Conservation (phyloP, 2,113 vertebrate species). For the Parotia lawesii region DNA sequence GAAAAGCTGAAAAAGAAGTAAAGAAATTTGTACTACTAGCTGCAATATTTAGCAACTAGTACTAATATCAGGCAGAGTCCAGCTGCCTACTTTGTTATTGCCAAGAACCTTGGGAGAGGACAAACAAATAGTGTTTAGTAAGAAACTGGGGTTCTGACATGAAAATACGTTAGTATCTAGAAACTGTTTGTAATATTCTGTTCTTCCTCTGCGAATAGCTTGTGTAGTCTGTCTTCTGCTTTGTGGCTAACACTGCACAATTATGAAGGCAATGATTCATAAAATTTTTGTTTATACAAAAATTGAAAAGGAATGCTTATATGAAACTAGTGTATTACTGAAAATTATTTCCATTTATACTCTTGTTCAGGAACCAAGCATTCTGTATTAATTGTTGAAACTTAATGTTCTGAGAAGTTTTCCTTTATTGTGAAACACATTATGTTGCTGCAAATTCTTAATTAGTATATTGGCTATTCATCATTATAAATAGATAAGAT, state of each 20-base stretch:
- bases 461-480: constrained; percentile 14
- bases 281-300: not conserved
- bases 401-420: not conserved
- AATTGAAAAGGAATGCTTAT: not conserved
- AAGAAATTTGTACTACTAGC: not conserved
- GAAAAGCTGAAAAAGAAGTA: not conserved
- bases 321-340: not conserved
- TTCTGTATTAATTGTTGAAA: not conserved
- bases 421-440: not conserved
- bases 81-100: not conserved
- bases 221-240: not conserved
- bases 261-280: not conserved
- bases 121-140: not conserved
- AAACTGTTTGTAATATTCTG: not conserved
- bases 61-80: not conserved
- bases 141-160: not conserved
- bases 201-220: not conserved
- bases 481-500: constrained; percentile 1
- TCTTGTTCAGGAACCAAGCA: not conserved
- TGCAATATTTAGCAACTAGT: not conserved
- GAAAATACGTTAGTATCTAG: not conserved
- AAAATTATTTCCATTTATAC: not conserved
- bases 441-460: constrained; percentile 12
- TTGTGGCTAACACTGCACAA: not conserved
- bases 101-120: not conserved